phyloP scores from a whole-genome alignment of 2,113 vertebrate species.

The Eubucco bourcierii region DNA sequence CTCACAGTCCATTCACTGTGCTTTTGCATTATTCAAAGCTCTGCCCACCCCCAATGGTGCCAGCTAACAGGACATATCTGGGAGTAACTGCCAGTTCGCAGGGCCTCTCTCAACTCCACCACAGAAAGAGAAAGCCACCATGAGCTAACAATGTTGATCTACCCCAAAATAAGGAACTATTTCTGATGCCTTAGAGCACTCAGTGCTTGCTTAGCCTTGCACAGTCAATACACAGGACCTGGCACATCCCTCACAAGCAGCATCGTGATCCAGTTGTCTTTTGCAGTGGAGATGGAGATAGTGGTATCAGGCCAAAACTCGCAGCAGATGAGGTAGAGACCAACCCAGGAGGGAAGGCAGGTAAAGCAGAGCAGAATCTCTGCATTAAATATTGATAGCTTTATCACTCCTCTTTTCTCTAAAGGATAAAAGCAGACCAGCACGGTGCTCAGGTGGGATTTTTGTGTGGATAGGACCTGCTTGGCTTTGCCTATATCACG shows the following conservation, averaged over 20 bases:
- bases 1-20: neutral
- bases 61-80: neutral
- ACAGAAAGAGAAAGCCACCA: neutral
- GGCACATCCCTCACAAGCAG: neutral
- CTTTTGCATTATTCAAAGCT: neutral
- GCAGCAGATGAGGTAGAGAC: slow-evolving; percentile 26
- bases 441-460: neutral
- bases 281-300: neutral
- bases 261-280: neutral
- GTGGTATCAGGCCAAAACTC: slow-evolving; percentile 19
- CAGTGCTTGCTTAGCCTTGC: neutral
- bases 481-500: neutral
- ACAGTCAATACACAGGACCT: slow-evolving; percentile 5
- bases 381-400: slow-evolving; percentile 13
- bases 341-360: neutral
- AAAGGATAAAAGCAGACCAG: neutral
- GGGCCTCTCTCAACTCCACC: neutral
- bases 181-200: neutral
- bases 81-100: neutral
- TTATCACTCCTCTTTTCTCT: neutral
- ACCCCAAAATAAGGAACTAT: neutral
- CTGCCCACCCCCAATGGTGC: neutral
- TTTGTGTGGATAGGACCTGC: neutral
- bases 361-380: slow-evolving; percentile 2
- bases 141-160: neutral